These are phyloP conservation scores for Drosophila testacea DNA, from an alignment of 2,888 invertebrate species.

Conservation along the genomic window DNA sequence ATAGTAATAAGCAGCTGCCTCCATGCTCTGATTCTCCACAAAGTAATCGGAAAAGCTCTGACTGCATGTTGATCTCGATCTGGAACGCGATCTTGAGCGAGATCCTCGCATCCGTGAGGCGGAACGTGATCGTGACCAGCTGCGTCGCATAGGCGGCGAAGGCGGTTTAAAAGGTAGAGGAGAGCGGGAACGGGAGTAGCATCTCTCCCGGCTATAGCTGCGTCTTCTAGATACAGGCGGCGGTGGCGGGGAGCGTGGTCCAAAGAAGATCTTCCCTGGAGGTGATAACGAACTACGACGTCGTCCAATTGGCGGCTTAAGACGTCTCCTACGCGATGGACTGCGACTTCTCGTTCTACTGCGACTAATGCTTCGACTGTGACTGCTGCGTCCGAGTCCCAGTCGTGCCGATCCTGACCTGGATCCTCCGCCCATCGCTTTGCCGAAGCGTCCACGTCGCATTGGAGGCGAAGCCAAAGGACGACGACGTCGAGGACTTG, in stretches of 20 bases:
- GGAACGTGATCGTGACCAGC: conserved; percentile 65
- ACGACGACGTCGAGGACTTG: conserved; percentile 68
- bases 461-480: conserved; percentile 45
- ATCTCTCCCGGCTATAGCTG: conserved; percentile 76
- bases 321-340: conserved; percentile 64
- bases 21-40: conserved; percentile 52
- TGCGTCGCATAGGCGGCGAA: conserved; percentile 83
- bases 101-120: conserved; percentile 31
- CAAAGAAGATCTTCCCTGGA: conserved; percentile 38
- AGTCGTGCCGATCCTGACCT: conserved; percentile 4
- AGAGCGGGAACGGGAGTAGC: conserved; percentile 82
- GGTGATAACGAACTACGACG: conserved; percentile 69
- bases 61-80: conserved; percentile 49
- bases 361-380: conserved; percentile 74
- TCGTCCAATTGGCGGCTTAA: conserved; percentile 36
- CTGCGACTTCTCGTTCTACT: conserved; percentile 82
- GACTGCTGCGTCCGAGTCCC: conserved; percentile 54
- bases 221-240: conserved; percentile 65
- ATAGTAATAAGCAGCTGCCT: conserved; percentile 80
- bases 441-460: conserved; percentile 55
- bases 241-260: conserved; percentile 74
- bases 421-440: conserved; percentile 12
- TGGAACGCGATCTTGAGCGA: conserved; percentile 31
- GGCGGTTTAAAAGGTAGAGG: conserved; percentile 84
- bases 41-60: conserved; percentile 65